A percentile compares a stretch with the other conserved stretches of the same genome.
Conservation (phyloP, 1,140 invertebrate species). For the Drosophila burlai region DNA sequence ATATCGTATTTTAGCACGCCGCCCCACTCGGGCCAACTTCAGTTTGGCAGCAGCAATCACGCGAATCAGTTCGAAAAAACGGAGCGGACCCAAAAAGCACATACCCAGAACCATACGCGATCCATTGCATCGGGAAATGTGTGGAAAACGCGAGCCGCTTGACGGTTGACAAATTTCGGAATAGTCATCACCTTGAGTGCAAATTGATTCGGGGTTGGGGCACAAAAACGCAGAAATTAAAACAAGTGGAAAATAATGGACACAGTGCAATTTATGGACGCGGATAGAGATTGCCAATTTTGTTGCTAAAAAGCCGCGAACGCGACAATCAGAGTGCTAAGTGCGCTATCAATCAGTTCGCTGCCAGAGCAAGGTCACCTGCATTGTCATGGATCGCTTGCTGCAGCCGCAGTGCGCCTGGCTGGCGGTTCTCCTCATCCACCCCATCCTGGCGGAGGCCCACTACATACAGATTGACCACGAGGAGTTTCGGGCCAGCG, state of each 20-base stretch:
- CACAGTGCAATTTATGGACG: slow-evolving; percentile 72
- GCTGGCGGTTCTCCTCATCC: slow-evolving; percentile 4
- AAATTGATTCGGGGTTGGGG: slow-evolving; percentile 56
- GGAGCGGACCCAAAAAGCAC: not conserved
- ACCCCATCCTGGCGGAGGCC: slow-evolving; percentile 23
- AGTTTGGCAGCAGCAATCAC: slow-evolving; percentile 70
- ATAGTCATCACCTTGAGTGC: slow-evolving; percentile 65
- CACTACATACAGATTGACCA: slow-evolving; percentile 82
- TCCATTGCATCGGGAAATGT: slow-evolving; percentile 45
- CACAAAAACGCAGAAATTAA: slow-evolving; percentile 10
- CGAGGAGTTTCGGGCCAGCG: slow-evolving; percentile 74
- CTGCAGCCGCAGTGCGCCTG: slow-evolving; percentile 3
- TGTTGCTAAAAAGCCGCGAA: slow-evolving; percentile 62
- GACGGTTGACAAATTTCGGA: slow-evolving; percentile 68
- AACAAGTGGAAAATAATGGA: slow-evolving; percentile 52
- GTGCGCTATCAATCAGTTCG: slow-evolving; percentile 56
- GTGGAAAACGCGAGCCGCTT: slow-evolving; percentile 48
- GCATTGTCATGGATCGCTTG: slow-evolving; percentile 45
- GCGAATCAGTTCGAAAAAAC: slow-evolving; percentile 46
- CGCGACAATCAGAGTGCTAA: slow-evolving; percentile 70
- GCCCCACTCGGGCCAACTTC: slow-evolving; percentile 28
- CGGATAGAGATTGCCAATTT: slow-evolving; percentile 55
- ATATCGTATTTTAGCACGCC: slow-evolving; percentile 42
- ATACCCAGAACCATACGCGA: not conserved
- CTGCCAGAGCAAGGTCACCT: slow-evolving; percentile 53